Base-by-base conservation (phyloP, 2,113 vertebrate species). In the Emydura subglobosa region DNA sequence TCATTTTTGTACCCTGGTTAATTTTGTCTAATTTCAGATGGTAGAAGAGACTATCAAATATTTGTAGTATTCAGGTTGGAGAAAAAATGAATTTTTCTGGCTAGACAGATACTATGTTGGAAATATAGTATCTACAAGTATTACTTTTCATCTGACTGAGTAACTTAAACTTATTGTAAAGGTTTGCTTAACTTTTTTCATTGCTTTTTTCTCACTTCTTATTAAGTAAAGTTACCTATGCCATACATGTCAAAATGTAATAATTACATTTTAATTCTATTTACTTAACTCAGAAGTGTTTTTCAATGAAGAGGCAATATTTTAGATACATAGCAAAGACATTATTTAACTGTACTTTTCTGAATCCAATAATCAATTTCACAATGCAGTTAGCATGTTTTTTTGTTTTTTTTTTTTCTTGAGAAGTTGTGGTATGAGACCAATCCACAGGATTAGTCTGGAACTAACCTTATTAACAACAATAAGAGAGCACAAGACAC, bases 11-110 rank as follows among this genome's bases (percentile, higher is more conserved):
- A 89, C 65, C 2, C 31, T 90, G 55, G 55, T 94, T 90, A 88
- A 2, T 59, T 90, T 50, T 94, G 84, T 94, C 84, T 95, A 82
- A 95, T 87, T 95, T 97, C 65, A 87, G 55, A 93, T 78, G 83
- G 92, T 54, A 86, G 81, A 94, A 90, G 44, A 84, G 87, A 94
- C 92, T 92, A 96, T n/a, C 82, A 92, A 86, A 31, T 50, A 86
- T 92, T 94, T 94, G 83, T 93, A 93, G 24, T 87, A 94, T 87
- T 86, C 88, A 93, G 94, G 91, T 81, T 0, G 2, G 24, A 9
- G 6, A 4, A 25, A 57, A 68, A 93, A 88, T 55, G 12, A 92
- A 91, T 95, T 92, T 25, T 76, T 92, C 91, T 89, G 42, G 61
- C 51, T 94, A 91, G 90, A 34, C 89, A 84, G 72, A 80, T 88